A percentile compares a stretch with the other conserved stretches of the same genome.
phyloP scores from a whole-genome alignment of 2,113 vertebrate genomes.

The Triplophysa dalaica region DNA sequence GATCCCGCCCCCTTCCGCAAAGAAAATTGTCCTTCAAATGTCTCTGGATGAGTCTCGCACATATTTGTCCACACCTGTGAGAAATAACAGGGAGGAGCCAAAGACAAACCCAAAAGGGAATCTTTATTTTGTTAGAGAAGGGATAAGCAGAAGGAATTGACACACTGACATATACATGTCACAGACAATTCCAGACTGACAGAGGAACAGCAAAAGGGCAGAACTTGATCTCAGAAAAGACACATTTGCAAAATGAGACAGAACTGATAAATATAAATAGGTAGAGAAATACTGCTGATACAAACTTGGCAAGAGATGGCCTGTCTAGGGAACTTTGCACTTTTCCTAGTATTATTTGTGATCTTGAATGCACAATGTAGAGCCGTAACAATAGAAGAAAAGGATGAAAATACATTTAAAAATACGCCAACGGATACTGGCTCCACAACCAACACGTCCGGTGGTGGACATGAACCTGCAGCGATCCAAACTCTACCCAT shows the following conservation, averaged over 20 bases:
- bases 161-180: slow-evolving; percentile 40
- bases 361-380: slow-evolving; percentile 4
- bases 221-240: background rate
- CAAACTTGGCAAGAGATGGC: slow-evolving; percentile 27
- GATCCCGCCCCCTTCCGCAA: background rate
- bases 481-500: slow-evolving; percentile 71
- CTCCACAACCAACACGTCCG: background rate
- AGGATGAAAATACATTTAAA: background rate
- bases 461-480: slow-evolving; percentile 21
- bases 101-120: slow-evolving; percentile 5
- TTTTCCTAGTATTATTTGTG: slow-evolving; percentile 28
- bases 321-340: background rate
- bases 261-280: slow-evolving; percentile 1
- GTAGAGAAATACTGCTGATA: background rate
- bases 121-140: slow-evolving; percentile 38
- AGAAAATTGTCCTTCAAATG: background rate
- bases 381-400: background rate
- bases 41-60: background rate
- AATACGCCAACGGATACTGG: accelerated
- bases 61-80: slow-evolving; percentile 30
- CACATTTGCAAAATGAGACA: slow-evolving; percentile 14
- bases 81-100: slow-evolving; percentile 31
- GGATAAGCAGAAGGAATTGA: slow-evolving; percentile 58
- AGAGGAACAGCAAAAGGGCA: background rate
- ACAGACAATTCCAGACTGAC: slow-evolving; percentile 21